These are phyloP conservation scores for Craterocephalus amniculus DNA, from an alignment of 2,797 vertebrate genomes.

Conservation along the genomic window DNA sequence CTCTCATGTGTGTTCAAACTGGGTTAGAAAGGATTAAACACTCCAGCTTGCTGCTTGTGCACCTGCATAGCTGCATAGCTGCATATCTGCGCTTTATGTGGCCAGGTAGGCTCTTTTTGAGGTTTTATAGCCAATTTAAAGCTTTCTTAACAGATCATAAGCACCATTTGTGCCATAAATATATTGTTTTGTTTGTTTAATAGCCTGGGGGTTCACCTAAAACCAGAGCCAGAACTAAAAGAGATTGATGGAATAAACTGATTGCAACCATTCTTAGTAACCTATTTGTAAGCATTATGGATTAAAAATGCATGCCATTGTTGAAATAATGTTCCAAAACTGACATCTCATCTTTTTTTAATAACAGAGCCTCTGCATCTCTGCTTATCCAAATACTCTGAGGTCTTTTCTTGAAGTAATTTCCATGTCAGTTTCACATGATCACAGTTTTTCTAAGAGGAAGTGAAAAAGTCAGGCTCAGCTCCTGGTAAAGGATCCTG, in stretches of 20 bases:
- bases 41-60: background rate
- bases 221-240: background rate
- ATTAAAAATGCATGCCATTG: constrained; percentile 18
- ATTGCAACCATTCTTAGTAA: background rate
- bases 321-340: background rate
- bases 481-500: background rate
- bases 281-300: background rate
- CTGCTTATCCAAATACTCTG: background rate
- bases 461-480: constrained; percentile 7
- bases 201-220: background rate
- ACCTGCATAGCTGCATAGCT: background rate
- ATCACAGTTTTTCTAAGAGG: constrained; percentile 9
- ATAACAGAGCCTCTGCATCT: constrained; percentile 1
- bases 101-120: constrained; percentile 1
- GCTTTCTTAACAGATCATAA: background rate
- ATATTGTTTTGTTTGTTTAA: background rate
- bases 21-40: constrained; percentile 33
- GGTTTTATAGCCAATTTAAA: background rate
- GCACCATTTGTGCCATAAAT: background rate
- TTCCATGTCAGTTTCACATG: constrained; percentile 3
- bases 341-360: background rate
- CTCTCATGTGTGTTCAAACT: background rate
- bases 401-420: constrained; percentile 9
- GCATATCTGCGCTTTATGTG: background rate
- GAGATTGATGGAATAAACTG: background rate